Conservation (phyloP, 1,140 invertebrate genomes). For the Parapsyche elsis region DNA sequence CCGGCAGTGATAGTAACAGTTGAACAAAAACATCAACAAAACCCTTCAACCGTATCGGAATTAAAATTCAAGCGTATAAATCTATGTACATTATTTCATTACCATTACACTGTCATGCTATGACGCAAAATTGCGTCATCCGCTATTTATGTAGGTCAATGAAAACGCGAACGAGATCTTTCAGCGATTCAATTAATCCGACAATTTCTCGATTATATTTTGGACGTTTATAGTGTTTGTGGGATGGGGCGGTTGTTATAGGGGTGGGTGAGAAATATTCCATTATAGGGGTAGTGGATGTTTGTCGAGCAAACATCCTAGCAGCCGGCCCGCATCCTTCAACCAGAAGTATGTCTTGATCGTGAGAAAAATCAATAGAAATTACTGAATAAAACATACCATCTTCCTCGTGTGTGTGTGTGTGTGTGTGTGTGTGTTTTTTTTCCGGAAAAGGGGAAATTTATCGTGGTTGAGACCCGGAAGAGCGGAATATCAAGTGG, state of each 20-base stretch:
- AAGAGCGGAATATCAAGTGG: background rate
- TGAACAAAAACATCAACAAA: no score
- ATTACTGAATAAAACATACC: no score
- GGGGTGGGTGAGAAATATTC: conserved; percentile 42
- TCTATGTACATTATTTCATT: no score
- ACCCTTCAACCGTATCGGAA: no score
- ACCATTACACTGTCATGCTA: no score
- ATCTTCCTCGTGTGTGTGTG: no score
- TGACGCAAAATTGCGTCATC: no score
- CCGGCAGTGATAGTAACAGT: no score
- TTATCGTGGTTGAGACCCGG: conserved; percentile 16
- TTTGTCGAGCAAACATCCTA: conserved; percentile 44
- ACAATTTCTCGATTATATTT: conserved; percentile 40
- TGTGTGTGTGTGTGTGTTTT: no score
- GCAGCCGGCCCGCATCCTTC: background rate
- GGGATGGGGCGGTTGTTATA: background rate
- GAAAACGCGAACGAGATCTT: background rate
- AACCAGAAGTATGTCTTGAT: conserved; percentile 2
- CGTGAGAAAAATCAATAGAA: background rate
- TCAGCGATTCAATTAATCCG: conserved; percentile 35
- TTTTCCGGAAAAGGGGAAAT: conserved; percentile 9
- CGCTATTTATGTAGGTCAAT: no score
- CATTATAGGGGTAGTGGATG: conserved; percentile 36
- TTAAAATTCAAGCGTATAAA: no score
- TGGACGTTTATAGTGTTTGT: background rate